phyloP scores from a whole-genome alignment of 2,113 vertebrate species.

The Polyodon spathula region DNA sequence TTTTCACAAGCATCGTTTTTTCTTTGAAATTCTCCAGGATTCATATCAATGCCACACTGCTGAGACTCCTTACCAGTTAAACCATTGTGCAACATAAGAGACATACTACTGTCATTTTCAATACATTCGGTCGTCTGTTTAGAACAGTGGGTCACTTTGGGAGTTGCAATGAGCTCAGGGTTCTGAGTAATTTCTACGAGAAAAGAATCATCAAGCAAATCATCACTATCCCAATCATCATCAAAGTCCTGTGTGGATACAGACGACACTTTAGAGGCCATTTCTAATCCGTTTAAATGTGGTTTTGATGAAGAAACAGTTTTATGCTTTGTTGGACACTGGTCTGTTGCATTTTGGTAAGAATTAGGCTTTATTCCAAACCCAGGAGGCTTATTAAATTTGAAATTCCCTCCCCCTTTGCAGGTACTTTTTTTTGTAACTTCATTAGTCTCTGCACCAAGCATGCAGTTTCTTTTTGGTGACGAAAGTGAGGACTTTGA shows the following conservation, averaged over 20 bases:
- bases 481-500: constrained; percentile 24
- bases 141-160: constrained; percentile 24
- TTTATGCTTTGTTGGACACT: neutral
- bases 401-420: neutral
- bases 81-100: neutral
- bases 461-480: no score
- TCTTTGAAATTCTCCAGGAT: constrained; percentile 31
- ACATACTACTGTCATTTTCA: constrained; percentile 4
- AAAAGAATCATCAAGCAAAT: constrained; percentile 69
- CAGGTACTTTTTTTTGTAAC: neutral
- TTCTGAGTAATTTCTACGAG: constrained; percentile 61
- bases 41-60: constrained; percentile 18
- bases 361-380: neutral
- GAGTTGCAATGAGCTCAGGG: constrained; percentile 38
- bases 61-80: constrained; percentile 11
- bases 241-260: constrained; percentile 48
- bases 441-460: constrained; percentile 15
- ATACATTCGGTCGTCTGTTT: constrained; percentile 25
- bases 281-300: constrained; percentile 8
- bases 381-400: neutral
- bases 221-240: constrained; percentile 75
- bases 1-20: constrained; percentile 13
- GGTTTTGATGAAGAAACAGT: neutral
- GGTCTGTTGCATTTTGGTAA: no score
- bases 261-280: constrained; percentile 18